Base-by-base conservation (phyloP, 2,113 vertebrate genomes). In the Spea multiplicata region DNA sequence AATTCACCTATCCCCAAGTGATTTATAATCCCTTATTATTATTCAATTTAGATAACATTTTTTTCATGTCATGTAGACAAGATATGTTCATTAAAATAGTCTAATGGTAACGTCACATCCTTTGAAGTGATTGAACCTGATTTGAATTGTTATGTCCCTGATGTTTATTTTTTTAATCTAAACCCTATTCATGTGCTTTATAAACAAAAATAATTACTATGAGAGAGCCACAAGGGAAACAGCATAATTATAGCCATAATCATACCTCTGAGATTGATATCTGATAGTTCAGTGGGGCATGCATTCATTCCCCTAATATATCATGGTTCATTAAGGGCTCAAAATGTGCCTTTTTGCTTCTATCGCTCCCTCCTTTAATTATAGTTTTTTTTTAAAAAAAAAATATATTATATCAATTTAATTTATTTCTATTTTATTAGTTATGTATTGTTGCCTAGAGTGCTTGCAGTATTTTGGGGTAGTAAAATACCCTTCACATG, bases 21-120 rank as follows among this genome's bases (percentile, higher is more conserved):
- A 73, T 66, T 80, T 80, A 73, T 47, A 80, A 80, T 80, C 77
- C 49, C 70, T 80, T 8, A 80, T 80, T 80, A 73, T 80, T 80
- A 80, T 80, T 73, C 70, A 14, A 59, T 80, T 73, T 44, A 13
- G 52, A 67, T 73, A 66, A 80, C 45, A 80, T 78, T 55, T 78
- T n/a, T n/a, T 71, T 78, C 48, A 78, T 80, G 70, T 50, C 77
- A 73, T 67, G 70, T 73, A 73, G 77, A 73, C 70, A 59, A 73
- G 61, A 80, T 66, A 80, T 57, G 70, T 73, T 80, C 77, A 73
- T 73, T 80, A 73, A 66, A 73, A 57, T 44, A 16, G 30, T 73
- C 49, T 55, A 80, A 50, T 72, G 57, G 16, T 72, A 80, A 66
- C 47, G 17, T 67, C n/a, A 59, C 57, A 57, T 73, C 55, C 70